Percentiles rank a stretch among this genome's conserved stretches.
phyloP scores from a whole-genome alignment of 35 echinoderm and acorn worm species.

The Lytechinus pictus region DNA sequence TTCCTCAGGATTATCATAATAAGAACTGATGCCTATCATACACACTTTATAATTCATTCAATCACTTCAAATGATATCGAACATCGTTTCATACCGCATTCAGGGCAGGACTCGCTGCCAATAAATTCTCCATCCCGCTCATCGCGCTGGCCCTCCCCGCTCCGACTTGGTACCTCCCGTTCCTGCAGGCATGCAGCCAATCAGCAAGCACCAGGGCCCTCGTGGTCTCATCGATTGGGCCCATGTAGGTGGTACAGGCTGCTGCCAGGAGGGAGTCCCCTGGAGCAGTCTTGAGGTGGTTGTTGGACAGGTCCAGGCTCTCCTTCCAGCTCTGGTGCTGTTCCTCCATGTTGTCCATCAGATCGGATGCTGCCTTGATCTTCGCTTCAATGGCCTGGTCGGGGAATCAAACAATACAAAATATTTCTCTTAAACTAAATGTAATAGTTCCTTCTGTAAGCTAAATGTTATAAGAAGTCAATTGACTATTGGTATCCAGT shows the following conservation, averaged over 20 bases:
- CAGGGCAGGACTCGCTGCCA: not conserved
- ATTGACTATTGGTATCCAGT: too few species aligned
- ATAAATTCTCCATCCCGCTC: not conserved
- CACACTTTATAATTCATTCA: not conserved
- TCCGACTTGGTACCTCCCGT: slow-evolving; percentile 63
- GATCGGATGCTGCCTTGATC: slow-evolving; percentile 73
- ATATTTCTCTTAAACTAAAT: not conserved
- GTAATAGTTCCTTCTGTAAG: too few species aligned
- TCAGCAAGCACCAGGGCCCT: slow-evolving; percentile 70
- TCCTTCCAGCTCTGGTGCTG: slow-evolving; percentile 85
- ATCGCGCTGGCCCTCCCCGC: not conserved
- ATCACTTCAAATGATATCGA: not conserved
- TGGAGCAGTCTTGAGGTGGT: slow-evolving; percentile 73
- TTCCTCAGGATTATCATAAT: not conserved
- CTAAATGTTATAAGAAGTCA: too few species aligned
- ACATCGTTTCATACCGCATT: not conserved
- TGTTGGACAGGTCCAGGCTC: slow-evolving; percentile 55
- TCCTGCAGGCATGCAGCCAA: slow-evolving; percentile 77
- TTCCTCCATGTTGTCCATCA: slow-evolving; percentile 82
- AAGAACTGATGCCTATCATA: not conserved
- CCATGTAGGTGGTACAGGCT: slow-evolving; percentile 84
- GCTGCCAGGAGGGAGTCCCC: slow-evolving; percentile 92
- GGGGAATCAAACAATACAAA: not conserved
- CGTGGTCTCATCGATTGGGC: slow-evolving; percentile 74
- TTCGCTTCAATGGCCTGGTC: slow-evolving; percentile 72